Percentiles rank a stretch among this genome's conserved stretches.
These are phyloP conservation scores for Prietella phreatophila DNA, from an alignment of 2,113 vertebrate species.

Conservation along the genomic window DNA sequence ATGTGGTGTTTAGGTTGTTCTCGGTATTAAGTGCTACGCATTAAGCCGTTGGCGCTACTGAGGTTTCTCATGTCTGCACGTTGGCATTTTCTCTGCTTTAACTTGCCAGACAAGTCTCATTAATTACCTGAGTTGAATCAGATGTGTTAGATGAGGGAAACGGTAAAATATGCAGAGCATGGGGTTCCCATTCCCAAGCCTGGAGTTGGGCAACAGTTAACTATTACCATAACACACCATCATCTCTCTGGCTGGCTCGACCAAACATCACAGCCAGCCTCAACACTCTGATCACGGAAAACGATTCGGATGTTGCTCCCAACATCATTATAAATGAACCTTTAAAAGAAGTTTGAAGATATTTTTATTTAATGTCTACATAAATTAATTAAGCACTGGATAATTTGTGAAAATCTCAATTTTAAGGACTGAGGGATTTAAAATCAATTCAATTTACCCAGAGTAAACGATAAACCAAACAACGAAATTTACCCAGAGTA, in stretches of 20 bases:
- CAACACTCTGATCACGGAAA: not conserved
- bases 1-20: no score
- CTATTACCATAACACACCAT: not conserved
- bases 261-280: not conserved
- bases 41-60: not conserved
- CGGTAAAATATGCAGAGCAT: not conserved
- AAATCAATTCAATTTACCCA: no score
- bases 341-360: no score
- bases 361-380: no score
- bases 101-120: not conserved
- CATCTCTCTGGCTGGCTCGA: not conserved
- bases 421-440: no score
- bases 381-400: no score
- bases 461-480: no score
- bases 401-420: no score
- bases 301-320: not conserved
- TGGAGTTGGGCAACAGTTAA: not conserved
- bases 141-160: not conserved
- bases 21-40: not conserved
- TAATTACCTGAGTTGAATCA: not conserved
- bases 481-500: no score
- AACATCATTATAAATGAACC: not conserved
- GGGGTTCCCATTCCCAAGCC: not conserved
- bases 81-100: not conserved
- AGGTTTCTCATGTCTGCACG: not conserved